These are phyloP conservation scores for Psammodynastes pulverulentus DNA, from an alignment of 2,113 vertebrate species.

Conservation along the genomic window DNA sequence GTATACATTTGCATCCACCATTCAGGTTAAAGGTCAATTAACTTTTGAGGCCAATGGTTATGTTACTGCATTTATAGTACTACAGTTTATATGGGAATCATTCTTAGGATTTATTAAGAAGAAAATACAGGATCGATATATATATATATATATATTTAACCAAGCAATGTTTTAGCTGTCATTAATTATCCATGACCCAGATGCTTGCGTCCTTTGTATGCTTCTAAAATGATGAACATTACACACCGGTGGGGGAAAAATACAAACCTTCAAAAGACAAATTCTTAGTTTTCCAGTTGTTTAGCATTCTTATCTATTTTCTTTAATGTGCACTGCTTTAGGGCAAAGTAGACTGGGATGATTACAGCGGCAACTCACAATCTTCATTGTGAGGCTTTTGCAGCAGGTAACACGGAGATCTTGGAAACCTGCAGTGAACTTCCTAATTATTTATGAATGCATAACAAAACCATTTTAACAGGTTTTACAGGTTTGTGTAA, in stretches of 20 bases:
- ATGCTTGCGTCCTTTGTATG: conserved; percentile 19
- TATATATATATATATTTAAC: conserved; percentile 12
- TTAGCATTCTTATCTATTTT: conserved; percentile 35
- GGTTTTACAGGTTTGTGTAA: conserved; percentile 44
- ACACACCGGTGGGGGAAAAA: conserved; percentile 26
- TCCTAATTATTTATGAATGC: conserved; percentile 40
- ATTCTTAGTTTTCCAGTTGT: conserved; percentile 37
- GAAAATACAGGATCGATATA: conserved; percentile 12
- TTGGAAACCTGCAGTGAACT: conserved; percentile 32
- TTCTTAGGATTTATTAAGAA: background rate
- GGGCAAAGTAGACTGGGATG: conserved; percentile 18
- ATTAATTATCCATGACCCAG: background rate
- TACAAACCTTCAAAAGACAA: conserved; percentile 38
- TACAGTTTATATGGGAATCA: background rate
- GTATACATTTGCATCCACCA: background rate
- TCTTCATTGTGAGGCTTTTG: conserved; percentile 4
- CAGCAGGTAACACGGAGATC: conserved; percentile 17
- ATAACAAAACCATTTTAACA: conserved; percentile 33
- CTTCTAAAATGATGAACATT: conserved; percentile 20
- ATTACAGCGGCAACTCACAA: conserved; percentile 30
- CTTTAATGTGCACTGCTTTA: conserved; percentile 18
- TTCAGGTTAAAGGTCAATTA: background rate
- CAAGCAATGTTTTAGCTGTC: background rate
- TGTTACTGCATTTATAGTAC: background rate
- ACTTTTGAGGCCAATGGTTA: background rate